Percentiles rank a stretch among this genome's conserved stretches.
Evolutionary conservation across 2,888 invertebrate species (phyloP).

Genomic region (Drosophila kanekoi): DNA sequence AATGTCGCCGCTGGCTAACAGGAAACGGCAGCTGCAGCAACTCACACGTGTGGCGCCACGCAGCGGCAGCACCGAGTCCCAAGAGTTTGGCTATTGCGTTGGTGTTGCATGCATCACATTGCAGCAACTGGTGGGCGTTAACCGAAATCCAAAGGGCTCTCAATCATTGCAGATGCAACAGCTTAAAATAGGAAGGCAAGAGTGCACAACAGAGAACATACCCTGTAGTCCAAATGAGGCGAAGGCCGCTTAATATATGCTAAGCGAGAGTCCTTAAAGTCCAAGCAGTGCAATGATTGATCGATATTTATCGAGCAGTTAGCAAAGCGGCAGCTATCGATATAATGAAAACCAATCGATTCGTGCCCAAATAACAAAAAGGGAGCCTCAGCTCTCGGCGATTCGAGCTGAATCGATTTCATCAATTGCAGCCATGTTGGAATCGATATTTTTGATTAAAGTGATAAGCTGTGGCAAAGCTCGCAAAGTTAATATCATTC

Average conservation of each 20-base stretch:
- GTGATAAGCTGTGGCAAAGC: no score
- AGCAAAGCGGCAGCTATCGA: no score
- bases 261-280: background rate
- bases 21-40: constrained; percentile 35
- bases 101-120: constrained; percentile 24
- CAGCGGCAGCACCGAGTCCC: constrained; percentile 11
- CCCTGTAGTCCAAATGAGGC: background rate
- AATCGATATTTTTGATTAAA: no score
- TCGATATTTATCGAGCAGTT: constrained; percentile 3
- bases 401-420: no score
- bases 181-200: background rate
- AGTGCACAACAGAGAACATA: background rate
- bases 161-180: constrained; percentile 37
- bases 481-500: no score
- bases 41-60: constrained; percentile 47
- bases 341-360: no score
- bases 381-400: no score
- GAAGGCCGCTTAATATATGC: background rate
- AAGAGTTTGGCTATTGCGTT: constrained; percentile 5
- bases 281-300: no score
- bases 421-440: no score
- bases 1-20: constrained; percentile 49
- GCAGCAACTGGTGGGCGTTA: constrained; percentile 41
- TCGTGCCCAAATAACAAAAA: no score
- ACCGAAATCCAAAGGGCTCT: constrained; percentile 25